Conservation (phyloP, 2,797 vertebrate genomes). For the Scolopax bukidnonensis region DNA sequence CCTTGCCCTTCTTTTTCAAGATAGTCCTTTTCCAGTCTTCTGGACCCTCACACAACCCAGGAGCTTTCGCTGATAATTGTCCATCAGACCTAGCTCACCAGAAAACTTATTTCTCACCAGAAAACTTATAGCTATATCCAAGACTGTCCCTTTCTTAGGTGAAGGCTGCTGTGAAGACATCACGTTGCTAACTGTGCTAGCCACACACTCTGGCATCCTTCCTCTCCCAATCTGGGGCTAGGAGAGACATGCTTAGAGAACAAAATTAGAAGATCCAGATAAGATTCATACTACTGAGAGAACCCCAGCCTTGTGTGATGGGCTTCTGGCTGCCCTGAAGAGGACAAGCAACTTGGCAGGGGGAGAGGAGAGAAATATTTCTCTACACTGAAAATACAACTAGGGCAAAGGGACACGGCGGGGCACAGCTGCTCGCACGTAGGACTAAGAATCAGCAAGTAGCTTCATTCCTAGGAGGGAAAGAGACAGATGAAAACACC, state of each 20-base stretch:
- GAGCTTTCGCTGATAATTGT: not conserved
- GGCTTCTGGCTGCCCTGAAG: not conserved
- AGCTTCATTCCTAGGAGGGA: not conserved
- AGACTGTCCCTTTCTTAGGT: not conserved
- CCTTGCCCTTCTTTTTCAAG: not conserved
- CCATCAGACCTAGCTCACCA: not conserved
- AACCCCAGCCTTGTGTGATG: not conserved
- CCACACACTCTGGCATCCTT: not conserved
- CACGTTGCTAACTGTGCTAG: not conserved
- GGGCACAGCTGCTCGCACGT: not conserved
- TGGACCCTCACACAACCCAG: not conserved
- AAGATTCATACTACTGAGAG: not conserved
- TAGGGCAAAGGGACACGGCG: not conserved
- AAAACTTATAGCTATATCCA: not conserved
- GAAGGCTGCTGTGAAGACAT: not conserved
- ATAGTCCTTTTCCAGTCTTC: not conserved
- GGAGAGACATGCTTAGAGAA: not conserved
- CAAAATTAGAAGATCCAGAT: not conserved
- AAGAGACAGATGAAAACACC: not conserved
- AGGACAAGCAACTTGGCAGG: rapidly evolving
- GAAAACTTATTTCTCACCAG: not conserved
- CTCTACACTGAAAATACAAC: not conserved
- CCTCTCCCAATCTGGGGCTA: not conserved
- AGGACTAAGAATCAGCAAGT: not conserved
- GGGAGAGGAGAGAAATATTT: not conserved